Conservation (phyloP, 2,888 invertebrate genomes). For the Esperia sulphurella region DNA sequence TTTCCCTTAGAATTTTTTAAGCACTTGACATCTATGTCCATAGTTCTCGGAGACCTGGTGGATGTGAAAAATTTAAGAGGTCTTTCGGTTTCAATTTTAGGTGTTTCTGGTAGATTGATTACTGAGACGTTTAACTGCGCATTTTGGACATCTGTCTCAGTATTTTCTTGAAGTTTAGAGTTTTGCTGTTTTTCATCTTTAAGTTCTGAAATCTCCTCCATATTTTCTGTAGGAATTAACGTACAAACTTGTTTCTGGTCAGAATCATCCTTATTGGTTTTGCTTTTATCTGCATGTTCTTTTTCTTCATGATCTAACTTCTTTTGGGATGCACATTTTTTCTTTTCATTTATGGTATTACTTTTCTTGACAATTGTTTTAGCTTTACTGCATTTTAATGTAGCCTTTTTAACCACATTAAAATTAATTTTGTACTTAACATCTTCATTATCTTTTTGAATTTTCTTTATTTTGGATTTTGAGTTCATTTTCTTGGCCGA, state of each 20-base stretch:
- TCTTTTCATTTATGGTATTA: constrained; percentile 39
- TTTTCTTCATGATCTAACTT: constrained; percentile 28
- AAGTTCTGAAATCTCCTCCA: constrained; percentile 12
- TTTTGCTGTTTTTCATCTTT: constrained; percentile 18
- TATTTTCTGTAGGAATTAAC: constrained; percentile 9
- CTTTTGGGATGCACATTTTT: constrained; percentile 25
- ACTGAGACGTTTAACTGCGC: constrained; percentile 18
- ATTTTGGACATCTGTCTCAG: constrained; percentile 9
- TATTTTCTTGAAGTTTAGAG: constrained; percentile 19
- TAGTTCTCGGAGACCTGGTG: constrained; percentile 58
- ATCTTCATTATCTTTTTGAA: constrained; percentile 40
- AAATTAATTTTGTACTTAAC: constrained; percentile 67
- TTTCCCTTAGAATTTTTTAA: constrained; percentile 71
- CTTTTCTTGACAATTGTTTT: constrained; percentile 50
- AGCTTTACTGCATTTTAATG: constrained; percentile 46
- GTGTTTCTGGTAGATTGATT: constrained; percentile 36
- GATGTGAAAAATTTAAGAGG: constrained; percentile 73
- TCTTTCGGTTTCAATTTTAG: constrained; percentile 60
- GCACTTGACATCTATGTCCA: constrained; percentile 71
- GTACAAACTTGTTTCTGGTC: constrained; percentile 13
- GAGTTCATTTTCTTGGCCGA: constrained; percentile 36
- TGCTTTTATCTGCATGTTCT: constrained; percentile 13
- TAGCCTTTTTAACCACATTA: constrained; percentile 45
- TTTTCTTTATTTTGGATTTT: constrained; percentile 26
- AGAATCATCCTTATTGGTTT: constrained; percentile 16